Evolutionary conservation across 2,888 invertebrate genomes (phyloP).

Genomic region (Protophormia terraenovae): DNA sequence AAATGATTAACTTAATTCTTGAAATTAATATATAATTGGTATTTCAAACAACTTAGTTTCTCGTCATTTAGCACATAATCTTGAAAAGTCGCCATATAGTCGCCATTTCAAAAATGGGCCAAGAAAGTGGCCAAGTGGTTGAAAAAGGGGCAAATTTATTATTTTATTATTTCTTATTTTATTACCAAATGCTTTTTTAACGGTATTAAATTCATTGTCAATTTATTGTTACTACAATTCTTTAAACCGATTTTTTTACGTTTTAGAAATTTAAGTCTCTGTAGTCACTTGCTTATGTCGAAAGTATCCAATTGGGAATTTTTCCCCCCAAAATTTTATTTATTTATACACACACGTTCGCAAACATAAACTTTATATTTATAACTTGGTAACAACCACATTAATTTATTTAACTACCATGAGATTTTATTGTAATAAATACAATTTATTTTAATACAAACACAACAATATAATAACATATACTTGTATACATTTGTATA

Average conservation of each 20-base stretch:
- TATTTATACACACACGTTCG: not conserved
- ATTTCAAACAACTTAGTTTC: too few species aligned
- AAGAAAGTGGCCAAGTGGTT: too few species aligned
- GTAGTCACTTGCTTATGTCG: not conserved
- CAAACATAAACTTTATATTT: not conserved
- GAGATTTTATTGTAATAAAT: conserved; percentile 22
- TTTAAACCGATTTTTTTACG: not conserved
- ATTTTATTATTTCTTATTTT: too few species aligned
- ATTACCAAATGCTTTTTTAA: too few species aligned
- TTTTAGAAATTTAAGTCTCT: too few species aligned
- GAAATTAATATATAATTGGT: too few species aligned
- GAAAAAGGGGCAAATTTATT: too few species aligned
- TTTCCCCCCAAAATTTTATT: not conserved
- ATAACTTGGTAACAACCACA: conserved; percentile 8
- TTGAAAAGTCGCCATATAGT: too few species aligned
- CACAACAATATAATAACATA: not conserved
- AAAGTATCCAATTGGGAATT: not conserved
- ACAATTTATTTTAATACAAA: not conserved
- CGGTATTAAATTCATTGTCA: not conserved
- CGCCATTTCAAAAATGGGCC: too few species aligned
- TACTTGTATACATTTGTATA: not conserved
- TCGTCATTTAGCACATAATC: too few species aligned
- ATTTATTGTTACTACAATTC: not conserved
- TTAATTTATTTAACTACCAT: conserved; percentile 32
- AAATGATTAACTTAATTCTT: too few species aligned